Evolutionary conservation across 2,113 vertebrate species (phyloP).

Genomic region (Apus apus): DNA sequence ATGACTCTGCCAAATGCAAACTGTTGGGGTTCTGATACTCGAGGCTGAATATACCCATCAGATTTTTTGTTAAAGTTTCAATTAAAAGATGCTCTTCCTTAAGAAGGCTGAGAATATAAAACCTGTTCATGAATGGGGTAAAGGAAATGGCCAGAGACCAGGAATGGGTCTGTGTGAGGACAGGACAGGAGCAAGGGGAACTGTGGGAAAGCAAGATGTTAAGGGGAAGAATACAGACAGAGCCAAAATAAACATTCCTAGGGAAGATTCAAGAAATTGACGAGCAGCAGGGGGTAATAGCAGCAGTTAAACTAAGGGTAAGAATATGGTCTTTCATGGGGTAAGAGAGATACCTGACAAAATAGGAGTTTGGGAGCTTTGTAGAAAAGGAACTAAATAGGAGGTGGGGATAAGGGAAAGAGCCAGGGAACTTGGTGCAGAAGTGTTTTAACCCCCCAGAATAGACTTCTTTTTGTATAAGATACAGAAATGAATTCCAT

Average conservation of each 20-base stretch:
- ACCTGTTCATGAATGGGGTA: background rate
- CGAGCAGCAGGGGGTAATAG: background rate
- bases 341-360: background rate
- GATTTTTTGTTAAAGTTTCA: background rate
- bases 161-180: background rate
- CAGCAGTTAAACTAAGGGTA: background rate
- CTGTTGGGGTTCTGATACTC: background rate
- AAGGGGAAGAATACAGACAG: background rate
- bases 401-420: background rate
- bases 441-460: background rate
- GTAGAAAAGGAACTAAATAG: background rate
- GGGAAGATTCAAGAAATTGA: background rate
- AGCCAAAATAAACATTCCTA: background rate
- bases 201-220: background rate
- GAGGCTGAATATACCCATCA: background rate
- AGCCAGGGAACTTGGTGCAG: background rate
- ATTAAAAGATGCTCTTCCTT: background rate
- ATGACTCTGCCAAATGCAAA: background rate
- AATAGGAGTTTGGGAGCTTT: background rate
- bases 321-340: accelerated
- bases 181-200: background rate
- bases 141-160: background rate
- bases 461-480: background rate
- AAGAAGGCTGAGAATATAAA: background rate
- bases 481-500: background rate